Evolutionary conservation across 2,113 vertebrate genomes (phyloP).

Genomic region (Tragelaphus scriptus): DNA sequence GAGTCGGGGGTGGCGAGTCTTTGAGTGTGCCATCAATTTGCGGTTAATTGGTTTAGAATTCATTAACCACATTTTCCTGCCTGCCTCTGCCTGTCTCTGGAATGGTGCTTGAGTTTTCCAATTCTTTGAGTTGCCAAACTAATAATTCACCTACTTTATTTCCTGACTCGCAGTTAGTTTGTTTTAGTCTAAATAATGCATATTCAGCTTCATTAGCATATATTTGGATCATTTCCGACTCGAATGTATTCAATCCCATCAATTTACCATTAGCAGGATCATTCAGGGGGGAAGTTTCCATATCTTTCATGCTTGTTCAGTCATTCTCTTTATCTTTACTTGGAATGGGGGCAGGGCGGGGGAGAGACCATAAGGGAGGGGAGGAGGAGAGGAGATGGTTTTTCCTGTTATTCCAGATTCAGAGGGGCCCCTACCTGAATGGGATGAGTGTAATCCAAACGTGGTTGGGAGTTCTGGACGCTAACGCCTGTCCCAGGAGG

Average conservation of each 20-base stretch:
- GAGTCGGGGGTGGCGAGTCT: conserved; percentile 10
- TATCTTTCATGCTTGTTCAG: conserved; percentile 42
- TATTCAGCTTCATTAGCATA: conserved; percentile 75
- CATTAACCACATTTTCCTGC: conserved; percentile 70
- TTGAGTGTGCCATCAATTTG: conserved; percentile 17
- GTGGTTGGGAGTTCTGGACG: background rate
- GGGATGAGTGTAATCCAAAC: background rate
- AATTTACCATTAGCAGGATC: conserved; percentile 50
- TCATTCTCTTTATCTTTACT: background rate
- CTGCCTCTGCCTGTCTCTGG: conserved; percentile 57
- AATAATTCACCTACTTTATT: conserved; percentile 78
- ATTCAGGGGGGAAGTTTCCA: conserved; percentile 28
- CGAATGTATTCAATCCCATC: conserved; percentile 49
- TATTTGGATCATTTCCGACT: conserved; percentile 65
- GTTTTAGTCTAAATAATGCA: conserved; percentile 77
- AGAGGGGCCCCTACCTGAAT: background rate
- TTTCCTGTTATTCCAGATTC: background rate
- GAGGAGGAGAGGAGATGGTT: background rate
- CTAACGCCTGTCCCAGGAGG: background rate
- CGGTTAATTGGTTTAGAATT: conserved; percentile 65
- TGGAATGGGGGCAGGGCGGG: background rate
- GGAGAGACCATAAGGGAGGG: too few relatives aligned
- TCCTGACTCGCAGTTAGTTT: conserved; percentile 72
- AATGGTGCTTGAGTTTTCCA: conserved; percentile 62
- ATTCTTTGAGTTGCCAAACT: conserved; percentile 73